Conservation (phyloP, 2,113 vertebrate genomes). For the Chamaea fasciata region DNA sequence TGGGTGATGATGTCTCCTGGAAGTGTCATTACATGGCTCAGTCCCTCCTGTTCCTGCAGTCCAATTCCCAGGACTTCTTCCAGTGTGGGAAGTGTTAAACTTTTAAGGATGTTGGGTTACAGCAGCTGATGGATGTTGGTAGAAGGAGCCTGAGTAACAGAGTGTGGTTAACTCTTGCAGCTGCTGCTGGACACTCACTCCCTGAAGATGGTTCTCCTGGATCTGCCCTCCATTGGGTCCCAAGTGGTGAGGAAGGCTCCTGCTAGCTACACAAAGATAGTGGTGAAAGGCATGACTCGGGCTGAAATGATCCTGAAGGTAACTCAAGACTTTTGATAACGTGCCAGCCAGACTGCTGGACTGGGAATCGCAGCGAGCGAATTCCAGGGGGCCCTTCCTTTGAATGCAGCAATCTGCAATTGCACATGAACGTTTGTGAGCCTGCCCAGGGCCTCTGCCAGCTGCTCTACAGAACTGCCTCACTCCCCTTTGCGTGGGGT, state of each 20-base stretch:
- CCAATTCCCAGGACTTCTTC: neutral
- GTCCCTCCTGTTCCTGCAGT: neutral
- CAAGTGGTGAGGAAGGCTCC: conserved; percentile 97
- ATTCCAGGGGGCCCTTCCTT: conserved; percentile 57
- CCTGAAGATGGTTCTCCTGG: conserved; percentile 93
- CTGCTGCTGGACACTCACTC: conserved; percentile 97
- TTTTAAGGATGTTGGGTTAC: neutral
- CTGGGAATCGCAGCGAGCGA: neutral
- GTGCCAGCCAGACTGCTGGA: conserved; percentile 58
- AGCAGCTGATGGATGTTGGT: neutral
- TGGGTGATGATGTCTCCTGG: neutral
- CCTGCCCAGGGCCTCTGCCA: conserved; percentile 5
- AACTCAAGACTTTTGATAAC: conserved; percentile 42
- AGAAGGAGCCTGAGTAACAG: neutral
- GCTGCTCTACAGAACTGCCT: neutral
- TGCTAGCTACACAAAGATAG: conserved; percentile 98
- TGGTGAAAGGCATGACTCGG: conserved; percentile 98
- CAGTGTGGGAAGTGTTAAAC: neutral
- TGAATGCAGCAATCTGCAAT: neutral
- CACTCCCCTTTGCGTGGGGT: neutral
- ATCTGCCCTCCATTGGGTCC: conserved; percentile 95
- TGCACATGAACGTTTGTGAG: neutral
- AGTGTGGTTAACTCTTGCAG: conserved; percentile 62
- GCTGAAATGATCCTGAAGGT: conserved; percentile 99
- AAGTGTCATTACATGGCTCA: neutral